phyloP scores from a whole-genome alignment of 2,113 vertebrate genomes.

The Nestor notabilis region DNA sequence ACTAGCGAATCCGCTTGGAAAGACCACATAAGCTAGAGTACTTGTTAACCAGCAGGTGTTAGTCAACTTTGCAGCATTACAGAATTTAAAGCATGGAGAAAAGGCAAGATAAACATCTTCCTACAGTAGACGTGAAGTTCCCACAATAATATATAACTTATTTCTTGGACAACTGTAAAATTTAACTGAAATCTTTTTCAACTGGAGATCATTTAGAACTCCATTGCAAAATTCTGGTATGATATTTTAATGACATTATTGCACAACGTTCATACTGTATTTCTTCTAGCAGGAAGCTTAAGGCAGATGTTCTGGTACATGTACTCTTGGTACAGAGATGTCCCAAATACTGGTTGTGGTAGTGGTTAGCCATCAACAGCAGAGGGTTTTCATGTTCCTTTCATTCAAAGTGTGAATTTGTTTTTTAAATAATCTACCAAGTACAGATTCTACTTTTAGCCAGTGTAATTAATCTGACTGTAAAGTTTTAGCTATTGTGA shows the following conservation, averaged over 20 bases:
- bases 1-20: neutral
- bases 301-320: neutral
- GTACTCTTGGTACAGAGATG: neutral
- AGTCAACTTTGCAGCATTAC: neutral
- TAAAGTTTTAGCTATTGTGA: neutral
- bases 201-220: neutral
- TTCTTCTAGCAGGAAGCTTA: neutral
- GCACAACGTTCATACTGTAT: neutral
- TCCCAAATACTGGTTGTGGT: neutral
- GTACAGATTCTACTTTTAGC: neutral
- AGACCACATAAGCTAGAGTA: accelerated
- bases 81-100: neutral
- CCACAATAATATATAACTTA: neutral
- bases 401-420: neutral
- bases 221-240: neutral
- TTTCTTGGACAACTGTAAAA: neutral
- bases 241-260: neutral
- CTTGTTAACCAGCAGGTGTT: neutral
- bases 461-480: neutral
- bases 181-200: neutral
- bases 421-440: neutral
- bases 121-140: neutral
- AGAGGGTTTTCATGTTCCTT: neutral
- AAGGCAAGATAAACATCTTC: neutral
- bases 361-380: neutral